Evolutionary conservation across 2,113 vertebrate species (phyloP).

Genomic region (Tetrao urogallus): DNA sequence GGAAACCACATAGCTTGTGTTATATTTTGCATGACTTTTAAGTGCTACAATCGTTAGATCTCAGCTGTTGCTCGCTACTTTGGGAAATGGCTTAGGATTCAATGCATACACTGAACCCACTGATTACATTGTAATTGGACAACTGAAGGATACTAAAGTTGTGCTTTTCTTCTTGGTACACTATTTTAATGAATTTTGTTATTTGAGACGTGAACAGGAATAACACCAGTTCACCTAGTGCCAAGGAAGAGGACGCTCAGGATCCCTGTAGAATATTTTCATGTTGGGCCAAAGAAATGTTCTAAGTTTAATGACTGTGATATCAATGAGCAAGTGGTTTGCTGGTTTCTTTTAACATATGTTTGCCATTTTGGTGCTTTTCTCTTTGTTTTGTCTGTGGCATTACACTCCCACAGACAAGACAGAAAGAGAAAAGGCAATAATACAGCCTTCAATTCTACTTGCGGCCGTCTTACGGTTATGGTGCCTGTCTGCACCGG

Average conservation of each 20-base stretch:
- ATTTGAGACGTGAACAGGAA: background rate
- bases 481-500: background rate
- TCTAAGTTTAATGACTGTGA: background rate
- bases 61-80: background rate
- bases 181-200: background rate
- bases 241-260: background rate
- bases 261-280: background rate
- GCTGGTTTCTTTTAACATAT: background rate
- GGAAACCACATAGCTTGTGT: background rate
- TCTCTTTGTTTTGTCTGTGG: background rate
- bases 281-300: background rate
- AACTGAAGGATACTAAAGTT: background rate
- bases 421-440: background rate
- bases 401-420: too few species aligned
- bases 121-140: background rate
- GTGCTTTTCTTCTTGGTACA: background rate
- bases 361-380: background rate
- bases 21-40: background rate
- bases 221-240: background rate
- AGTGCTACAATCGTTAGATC: background rate
- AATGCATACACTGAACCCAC: background rate
- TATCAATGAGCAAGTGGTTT: background rate
- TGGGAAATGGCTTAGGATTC: background rate
- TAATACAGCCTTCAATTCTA: background rate
- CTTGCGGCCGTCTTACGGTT: background rate